Conservation (phyloP, 1,140 invertebrate genomes). For the Potamilus streckersoni region DNA sequence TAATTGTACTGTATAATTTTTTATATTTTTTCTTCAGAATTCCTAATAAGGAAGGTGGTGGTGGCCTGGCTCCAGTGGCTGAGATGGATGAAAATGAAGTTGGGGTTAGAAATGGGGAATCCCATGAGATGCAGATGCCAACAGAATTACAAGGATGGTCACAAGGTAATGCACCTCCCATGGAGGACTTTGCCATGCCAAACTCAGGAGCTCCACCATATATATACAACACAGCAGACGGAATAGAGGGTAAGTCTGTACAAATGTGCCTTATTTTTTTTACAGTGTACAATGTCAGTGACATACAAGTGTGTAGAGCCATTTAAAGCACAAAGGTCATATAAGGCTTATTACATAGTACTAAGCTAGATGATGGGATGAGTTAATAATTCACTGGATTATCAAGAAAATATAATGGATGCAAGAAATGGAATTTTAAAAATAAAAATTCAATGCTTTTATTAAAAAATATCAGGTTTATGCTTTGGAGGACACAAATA, state of each 20-base stretch:
- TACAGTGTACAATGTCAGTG: too few relatives aligned
- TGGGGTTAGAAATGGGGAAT: conserved; percentile 7
- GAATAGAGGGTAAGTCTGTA: conserved; percentile 24
- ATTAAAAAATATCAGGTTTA: too few relatives aligned
- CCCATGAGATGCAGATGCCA: conserved; percentile 1
- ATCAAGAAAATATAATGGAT: too few relatives aligned
- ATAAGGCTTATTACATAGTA: too few relatives aligned
- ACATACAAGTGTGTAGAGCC: too few relatives aligned
- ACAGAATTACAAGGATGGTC: not conserved
- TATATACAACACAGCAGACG: conserved; percentile 5
- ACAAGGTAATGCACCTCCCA: conserved; percentile 1
- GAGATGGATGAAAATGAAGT: conserved; percentile 32
- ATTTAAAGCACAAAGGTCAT: too few relatives aligned
- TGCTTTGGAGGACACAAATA: too few relatives aligned
- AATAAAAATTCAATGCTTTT: too few relatives aligned
- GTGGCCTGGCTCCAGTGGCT: conserved; percentile 38
- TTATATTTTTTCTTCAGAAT: conserved; percentile 38
- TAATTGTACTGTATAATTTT: not conserved
- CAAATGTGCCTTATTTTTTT: too few relatives aligned
- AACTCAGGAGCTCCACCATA: conserved; percentile 1
- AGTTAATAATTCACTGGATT: too few relatives aligned
- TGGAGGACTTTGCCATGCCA: conserved; percentile 1
- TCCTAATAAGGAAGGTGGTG: conserved; percentile 27
- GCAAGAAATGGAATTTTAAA: too few relatives aligned
- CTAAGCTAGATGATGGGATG: too few relatives aligned